Evolutionary conservation across 2,797 vertebrate species (phyloP), one percentile per base, ranked within the genome.

Genomic region (Adrianichthys oophorus): DNA sequence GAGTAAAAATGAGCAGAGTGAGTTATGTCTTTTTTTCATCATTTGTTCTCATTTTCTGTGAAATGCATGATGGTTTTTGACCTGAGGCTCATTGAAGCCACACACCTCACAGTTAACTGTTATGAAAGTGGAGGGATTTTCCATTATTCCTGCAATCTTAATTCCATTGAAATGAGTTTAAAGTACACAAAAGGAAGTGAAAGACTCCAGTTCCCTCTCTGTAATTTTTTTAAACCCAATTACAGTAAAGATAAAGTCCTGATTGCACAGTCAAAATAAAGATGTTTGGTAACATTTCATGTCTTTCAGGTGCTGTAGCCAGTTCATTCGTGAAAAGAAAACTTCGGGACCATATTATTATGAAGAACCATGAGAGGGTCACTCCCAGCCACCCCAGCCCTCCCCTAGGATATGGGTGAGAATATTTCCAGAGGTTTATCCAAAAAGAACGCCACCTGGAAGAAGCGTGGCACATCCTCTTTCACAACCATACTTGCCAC

Each of bases 301-400:
- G 7, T 52, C 50, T 63, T 26, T 7, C 70, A 98, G 95, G 94
- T 87, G 95, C 94, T 0, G 91, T 94, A 44, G 93, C 95, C 78
- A 98, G 96, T 88, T 92, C 91, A 0, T 91, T 91, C 68, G 96
- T 98, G 26, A 96, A 87, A 80, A 92, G 95, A 87, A 96, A 93
- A 64, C 84, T 98, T 66, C 90, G 93, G 0, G 91, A 95, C 64
- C 75, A 87, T 52, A 80, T 90, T 45, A 94, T 96, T 43, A 95
- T 95, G 79, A 94, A 94, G 50, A 84, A 62, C 41, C 87, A 93
- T 60, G 93, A 94, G 64, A 92, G 92, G 65, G 86, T 86, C 15
- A 71, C 78, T 46, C 52, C 78, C 42, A 88, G 72, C 66, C 91
- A 89, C 42, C 64, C 82, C 71, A 77, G 67, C 49, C 70, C 67